A percentile compares a stretch with the other conserved stretches of the same genome.
Evolutionary conservation across 1,140 invertebrate species (phyloP).

Genomic region (Caenorhabditis briggsae): DNA sequence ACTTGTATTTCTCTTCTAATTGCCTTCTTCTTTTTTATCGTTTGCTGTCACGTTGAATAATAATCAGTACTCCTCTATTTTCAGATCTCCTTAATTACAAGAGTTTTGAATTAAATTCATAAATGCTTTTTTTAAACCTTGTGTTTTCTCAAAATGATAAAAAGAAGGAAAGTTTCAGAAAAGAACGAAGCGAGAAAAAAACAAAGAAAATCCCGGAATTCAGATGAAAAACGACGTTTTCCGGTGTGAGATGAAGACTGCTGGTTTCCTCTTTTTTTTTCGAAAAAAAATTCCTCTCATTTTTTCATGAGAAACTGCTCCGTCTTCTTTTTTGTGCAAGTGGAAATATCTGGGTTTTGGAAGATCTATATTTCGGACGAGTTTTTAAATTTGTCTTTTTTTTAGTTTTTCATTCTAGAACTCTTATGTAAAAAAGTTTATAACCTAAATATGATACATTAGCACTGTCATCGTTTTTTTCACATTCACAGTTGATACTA

Average conservation of each 20-base stretch:
- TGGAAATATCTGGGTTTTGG: neutral
- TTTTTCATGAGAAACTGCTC: neutral
- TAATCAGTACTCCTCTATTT: too few species aligned
- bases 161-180: neutral
- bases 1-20: neutral
- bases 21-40: neutral
- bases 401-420: too few species aligned
- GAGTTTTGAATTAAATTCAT: neutral
- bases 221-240: constrained; percentile 17
- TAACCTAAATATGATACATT: too few species aligned
- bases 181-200: neutral
- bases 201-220: neutral
- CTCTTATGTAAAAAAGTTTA: too few species aligned
- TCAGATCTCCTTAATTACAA: too few species aligned
- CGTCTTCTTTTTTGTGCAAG: neutral
- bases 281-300: neutral
- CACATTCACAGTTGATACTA: too few species aligned
- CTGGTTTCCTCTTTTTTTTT: constrained; percentile 1
- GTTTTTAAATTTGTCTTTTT: too few species aligned
- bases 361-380: too few species aligned
- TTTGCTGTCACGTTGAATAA: neutral
- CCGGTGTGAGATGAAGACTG: constrained; percentile 21
- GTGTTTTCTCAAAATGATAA: neutral
- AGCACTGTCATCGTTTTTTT: too few species aligned
- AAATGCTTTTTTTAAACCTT: too few species aligned